Percentiles rank a stretch among this genome's conserved stretches.
These are phyloP conservation scores for Sebastes minor DNA, from an alignment of 2,797 vertebrate genomes.

Conservation along the genomic window DNA sequence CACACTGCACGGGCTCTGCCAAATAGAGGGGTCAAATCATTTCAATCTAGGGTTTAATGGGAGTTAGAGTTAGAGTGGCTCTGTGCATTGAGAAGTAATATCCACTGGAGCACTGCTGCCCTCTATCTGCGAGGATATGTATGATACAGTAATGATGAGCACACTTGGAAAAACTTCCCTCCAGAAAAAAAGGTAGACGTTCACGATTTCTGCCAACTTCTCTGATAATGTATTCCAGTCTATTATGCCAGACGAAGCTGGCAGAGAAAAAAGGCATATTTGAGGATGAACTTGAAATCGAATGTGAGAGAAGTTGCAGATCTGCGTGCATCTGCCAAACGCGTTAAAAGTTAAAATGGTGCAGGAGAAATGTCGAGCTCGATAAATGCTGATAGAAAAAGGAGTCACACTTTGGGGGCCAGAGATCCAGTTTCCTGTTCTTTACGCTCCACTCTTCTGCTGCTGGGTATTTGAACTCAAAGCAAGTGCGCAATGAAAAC, in stretches of 20 bases:
- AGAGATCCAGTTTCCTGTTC: not conserved
- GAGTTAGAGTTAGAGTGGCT: not conserved
- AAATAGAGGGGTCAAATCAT: conserved; percentile 66
- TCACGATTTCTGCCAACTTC: conserved; percentile 37
- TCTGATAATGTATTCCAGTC: conserved; percentile 27
- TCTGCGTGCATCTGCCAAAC: conserved; percentile 11
- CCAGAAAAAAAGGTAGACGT: not conserved
- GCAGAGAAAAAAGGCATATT: conserved; percentile 8
- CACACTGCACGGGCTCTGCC: conserved; percentile 19
- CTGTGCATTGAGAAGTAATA: not conserved
- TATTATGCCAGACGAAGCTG: conserved; percentile 40
- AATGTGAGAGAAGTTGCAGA: conserved; percentile 31
- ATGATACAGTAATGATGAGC: not conserved
- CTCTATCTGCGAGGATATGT: conserved; percentile 40
- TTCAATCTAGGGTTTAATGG: conserved; percentile 51
- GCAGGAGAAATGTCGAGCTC: conserved; percentile 6
- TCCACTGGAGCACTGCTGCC: conserved; percentile 62
- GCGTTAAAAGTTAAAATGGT: conserved; percentile 32
- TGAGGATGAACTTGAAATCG: conserved; percentile 41
- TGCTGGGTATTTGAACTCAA: not conserved
- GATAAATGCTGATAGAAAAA: conserved; percentile 12
- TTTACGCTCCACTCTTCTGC: not conserved
- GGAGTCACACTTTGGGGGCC: not conserved
- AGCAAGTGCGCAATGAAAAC: not conserved
- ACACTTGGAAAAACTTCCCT: not conserved